Base-by-base conservation (phyloP, 2,888 invertebrate species). In the Thymelicus sylvestris region DNA sequence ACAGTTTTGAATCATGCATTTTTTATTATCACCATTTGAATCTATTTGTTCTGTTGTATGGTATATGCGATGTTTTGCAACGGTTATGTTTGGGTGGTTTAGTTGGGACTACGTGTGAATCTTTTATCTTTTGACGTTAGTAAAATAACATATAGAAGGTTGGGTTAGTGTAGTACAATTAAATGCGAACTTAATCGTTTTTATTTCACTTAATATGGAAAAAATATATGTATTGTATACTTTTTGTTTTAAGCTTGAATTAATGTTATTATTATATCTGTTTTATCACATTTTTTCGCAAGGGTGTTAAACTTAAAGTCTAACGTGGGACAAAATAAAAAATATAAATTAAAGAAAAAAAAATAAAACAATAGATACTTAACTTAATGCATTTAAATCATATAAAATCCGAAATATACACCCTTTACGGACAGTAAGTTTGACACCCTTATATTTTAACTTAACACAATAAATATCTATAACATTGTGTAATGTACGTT, bases 1-100 rank as follows among this genome's bases (percentile, higher is more conserved):
- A 69, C 64, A 0, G 12, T 68, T 69, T 63, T 63, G 7, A 41
- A 19, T 19, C 39, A 7, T 57, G 55, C 63, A 69, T 48, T 38
- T 39, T 60, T 66, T 66, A 66, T 8, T 15, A 38, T 41, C 48
- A 67, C 60, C 7, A 39, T 60, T 50, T 50, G 7, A 47, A 67
- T 47, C 8, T 60, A 8, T 60, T 2, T 60, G 39, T 41, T 12
- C n/a, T 41, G 41, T 59, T 60, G 31, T 38, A 57, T 39, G 60
- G 13, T 39, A 60, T 41, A 41, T 60, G 60, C 60, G 60, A 60
- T 60, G 57, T 60, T 57, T 7, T 60, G 6, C 41, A 2, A 38
- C 6, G 10, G 7, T 41, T 8, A n/a, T n/a, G 12, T 60, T 60
- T 15, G 39, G 60, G 60, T 41, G 60, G 60, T 59, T 60, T 60